These are phyloP conservation scores for Dolichopus griseipennis DNA, from an alignment of 2,888 invertebrate species.

Conservation along the genomic window DNA sequence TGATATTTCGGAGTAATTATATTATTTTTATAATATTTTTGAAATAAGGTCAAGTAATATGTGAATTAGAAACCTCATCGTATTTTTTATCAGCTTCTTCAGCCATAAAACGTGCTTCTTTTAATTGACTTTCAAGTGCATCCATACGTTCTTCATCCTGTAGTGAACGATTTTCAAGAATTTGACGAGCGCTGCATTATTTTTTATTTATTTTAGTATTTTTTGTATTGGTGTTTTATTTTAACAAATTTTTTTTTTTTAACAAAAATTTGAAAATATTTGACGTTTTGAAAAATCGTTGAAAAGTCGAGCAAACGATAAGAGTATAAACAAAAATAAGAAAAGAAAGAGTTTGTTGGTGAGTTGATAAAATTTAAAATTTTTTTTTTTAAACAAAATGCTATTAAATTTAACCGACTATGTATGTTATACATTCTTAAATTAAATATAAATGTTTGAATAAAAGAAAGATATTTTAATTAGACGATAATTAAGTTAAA, in stretches of 20 bases:
- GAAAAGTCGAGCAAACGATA: too few species aligned
- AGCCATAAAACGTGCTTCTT: constrained; percentile 99
- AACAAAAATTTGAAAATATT: too few species aligned
- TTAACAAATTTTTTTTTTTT: too few species aligned
- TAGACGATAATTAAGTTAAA: not conserved
- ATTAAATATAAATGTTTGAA: too few species aligned
- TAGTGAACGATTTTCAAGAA: constrained; percentile 99
- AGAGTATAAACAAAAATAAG: not conserved
- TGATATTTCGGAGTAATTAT: not conserved
- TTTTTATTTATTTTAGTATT: not conserved
- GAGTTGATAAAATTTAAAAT: not conserved
- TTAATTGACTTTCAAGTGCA: constrained; percentile 96
- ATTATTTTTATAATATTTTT: not conserved
- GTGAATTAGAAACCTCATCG: constrained; percentile 78
- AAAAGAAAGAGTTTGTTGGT: not conserved
- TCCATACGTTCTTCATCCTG: constrained; percentile 99
- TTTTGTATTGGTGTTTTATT: not conserved
- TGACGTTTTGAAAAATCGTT: too few species aligned
- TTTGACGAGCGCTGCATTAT: constrained; percentile 84
- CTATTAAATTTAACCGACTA: not conserved
- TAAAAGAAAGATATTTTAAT: too few species aligned
- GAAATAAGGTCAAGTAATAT: constrained; percentile 21
- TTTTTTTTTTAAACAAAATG: not conserved
- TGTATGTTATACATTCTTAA: not conserved
- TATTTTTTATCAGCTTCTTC: constrained; percentile 99